Percentiles rank a stretch among this genome's conserved stretches.
phyloP scores from a whole-genome alignment of 1,140 invertebrate genomes.

The Caenorhabditis tropicalis region DNA sequence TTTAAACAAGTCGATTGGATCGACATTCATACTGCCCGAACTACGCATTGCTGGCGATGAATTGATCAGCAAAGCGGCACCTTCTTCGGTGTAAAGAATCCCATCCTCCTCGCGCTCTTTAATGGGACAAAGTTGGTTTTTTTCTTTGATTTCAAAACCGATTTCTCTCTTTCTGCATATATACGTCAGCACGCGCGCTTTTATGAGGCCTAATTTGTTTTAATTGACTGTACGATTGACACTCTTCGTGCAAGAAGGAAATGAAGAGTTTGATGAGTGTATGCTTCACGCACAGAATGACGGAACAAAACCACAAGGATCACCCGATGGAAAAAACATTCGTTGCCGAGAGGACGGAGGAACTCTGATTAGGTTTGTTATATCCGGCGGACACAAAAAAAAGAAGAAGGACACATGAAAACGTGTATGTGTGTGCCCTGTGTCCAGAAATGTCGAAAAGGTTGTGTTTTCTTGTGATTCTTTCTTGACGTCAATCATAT shows the following conservation, averaged over 20 bases:
- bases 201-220: neutral
- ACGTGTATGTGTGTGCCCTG: neutral
- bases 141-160: neutral
- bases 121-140: neutral
- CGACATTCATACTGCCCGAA: slow-evolving; percentile 10
- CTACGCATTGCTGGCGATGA: slow-evolving; percentile 29
- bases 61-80: slow-evolving; percentile 18
- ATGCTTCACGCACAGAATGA: neutral
- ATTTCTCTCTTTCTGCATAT: neutral
- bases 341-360: neutral
- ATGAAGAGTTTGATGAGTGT: neutral
- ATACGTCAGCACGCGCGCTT: neutral
- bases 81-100: slow-evolving; percentile 31
- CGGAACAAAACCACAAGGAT: slow-evolving; percentile 14
- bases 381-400: neutral
- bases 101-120: slow-evolving; percentile 24
- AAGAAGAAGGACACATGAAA: neutral
- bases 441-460: neutral
- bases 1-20: slow-evolving; percentile 55
- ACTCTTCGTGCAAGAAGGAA: too few species aligned
- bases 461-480: neutral
- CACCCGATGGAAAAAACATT: neutral
- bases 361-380: slow-evolving; percentile 39
- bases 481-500: neutral
- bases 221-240: too few species aligned